These are phyloP conservation scores for Leptopterna dolabrata DNA, from an alignment of 2,888 invertebrate genomes.

Conservation along the genomic window DNA sequence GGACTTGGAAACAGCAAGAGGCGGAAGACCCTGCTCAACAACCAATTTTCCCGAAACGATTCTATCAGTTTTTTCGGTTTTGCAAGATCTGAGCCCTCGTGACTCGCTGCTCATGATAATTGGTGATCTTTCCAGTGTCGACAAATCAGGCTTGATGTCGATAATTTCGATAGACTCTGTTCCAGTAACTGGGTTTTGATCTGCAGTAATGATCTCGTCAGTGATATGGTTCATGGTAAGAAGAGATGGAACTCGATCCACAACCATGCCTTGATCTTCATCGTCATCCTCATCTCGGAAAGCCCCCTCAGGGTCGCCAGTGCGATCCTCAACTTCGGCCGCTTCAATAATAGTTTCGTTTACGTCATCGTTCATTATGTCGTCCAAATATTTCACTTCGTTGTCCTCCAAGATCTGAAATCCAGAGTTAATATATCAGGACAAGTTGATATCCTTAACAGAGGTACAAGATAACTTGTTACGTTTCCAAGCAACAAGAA, in stretches of 20 bases:
- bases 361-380: slow-evolving; percentile 57
- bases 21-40: not conserved
- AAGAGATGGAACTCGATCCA: not conserved
- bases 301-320: not conserved
- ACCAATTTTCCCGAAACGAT: not conserved
- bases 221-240: not conserved
- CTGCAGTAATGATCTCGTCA: not conserved
- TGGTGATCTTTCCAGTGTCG: not conserved
- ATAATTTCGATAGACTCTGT: not conserved
- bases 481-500: too few species aligned
- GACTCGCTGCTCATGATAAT: not conserved
- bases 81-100: not conserved
- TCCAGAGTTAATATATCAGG: not conserved
- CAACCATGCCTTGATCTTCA: not conserved
- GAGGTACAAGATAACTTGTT: too few species aligned
- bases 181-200: not conserved
- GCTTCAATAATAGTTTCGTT: slow-evolving; percentile 60
- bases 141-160: not conserved
- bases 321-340: slow-evolving; percentile 49
- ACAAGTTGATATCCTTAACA: slow-evolving; percentile 4
- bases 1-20: not conserved
- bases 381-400: slow-evolving; percentile 54
- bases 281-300: not conserved
- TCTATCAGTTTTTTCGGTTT: not conserved
- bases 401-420: slow-evolving; percentile 51